These are phyloP conservation scores for Eucriotettix oculatus DNA, from an alignment of 2,888 invertebrate genomes.

Conservation along the genomic window DNA sequence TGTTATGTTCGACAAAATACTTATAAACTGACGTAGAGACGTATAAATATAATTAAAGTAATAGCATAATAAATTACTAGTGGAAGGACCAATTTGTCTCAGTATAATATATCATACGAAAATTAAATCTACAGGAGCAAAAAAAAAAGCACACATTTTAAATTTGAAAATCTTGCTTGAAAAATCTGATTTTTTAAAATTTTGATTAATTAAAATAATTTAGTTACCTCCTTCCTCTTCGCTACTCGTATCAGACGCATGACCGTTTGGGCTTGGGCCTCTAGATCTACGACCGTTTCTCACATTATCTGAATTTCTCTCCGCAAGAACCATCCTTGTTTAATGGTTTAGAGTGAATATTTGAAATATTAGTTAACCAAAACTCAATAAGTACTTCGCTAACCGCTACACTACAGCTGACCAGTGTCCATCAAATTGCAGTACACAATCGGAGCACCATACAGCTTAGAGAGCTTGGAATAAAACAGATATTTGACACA, in stretches of 20 bases:
- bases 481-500: no score
- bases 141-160: no score
- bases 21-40: no score
- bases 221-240: constrained; percentile 56
- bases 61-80: no score
- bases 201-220: not conserved
- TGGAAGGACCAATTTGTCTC: no score
- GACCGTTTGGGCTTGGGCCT: constrained; percentile 80
- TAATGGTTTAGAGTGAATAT: constrained; percentile 18
- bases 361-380: not conserved
- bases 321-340: constrained; percentile 67
- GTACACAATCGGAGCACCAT: not conserved
- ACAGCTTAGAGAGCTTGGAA: not conserved
- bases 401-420: not conserved
- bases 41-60: no score
- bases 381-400: not conserved
- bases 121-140: no score
- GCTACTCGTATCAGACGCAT: constrained; percentile 65
- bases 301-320: constrained; percentile 66
- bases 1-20: no score
- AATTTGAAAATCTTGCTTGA: no score
- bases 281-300: constrained; percentile 77
- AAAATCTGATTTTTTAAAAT: not conserved
- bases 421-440: not conserved
- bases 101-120: no score